A percentile compares a stretch with the other conserved stretches of the same genome.
Conservation (phyloP, 2,888 invertebrate genomes). For the Conistra vaccinii region DNA sequence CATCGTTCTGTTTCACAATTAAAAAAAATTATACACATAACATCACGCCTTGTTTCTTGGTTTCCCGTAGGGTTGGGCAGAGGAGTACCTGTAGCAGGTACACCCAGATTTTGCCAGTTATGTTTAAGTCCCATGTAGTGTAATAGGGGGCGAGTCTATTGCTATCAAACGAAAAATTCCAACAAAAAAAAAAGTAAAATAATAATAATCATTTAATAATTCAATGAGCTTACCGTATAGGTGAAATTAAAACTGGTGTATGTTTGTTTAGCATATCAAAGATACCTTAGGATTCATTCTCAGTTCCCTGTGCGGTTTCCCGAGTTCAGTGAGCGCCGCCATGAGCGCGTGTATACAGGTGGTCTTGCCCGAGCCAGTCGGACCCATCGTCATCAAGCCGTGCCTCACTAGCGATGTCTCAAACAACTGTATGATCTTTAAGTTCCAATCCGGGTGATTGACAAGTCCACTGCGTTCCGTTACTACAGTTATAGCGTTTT, state of each 20-base stretch:
- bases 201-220: neutral
- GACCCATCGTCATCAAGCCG: conserved; percentile 97
- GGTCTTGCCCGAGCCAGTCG: conserved; percentile 96
- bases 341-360: conserved; percentile 95
- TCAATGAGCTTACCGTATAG: neutral
- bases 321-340: conserved; percentile 94
- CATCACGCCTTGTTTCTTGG: too few relatives aligned
- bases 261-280: neutral
- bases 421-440: conserved; percentile 96
- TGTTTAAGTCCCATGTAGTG: too few relatives aligned
- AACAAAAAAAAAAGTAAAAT: too few relatives aligned
- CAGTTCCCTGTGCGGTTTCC: conserved; percentile 95
- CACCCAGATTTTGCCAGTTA: too few relatives aligned
- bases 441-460: conserved; percentile 96
- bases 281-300: conserved; percentile 97
- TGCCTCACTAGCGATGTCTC: conserved; percentile 97
- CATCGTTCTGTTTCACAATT: neutral
- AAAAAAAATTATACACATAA: too few relatives aligned
- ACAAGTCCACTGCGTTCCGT: conserved; percentile 92
- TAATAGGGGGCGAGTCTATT: too few relatives aligned
- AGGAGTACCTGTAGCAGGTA: too few relatives aligned
- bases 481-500: conserved; percentile 93
- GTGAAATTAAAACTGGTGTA: neutral
- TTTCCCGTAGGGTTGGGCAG: too few relatives aligned
- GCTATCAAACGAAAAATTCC: too few relatives aligned